phyloP scores from a whole-genome alignment of 2,113 vertebrate genomes.

The Aphelocoma coerulescens region DNA sequence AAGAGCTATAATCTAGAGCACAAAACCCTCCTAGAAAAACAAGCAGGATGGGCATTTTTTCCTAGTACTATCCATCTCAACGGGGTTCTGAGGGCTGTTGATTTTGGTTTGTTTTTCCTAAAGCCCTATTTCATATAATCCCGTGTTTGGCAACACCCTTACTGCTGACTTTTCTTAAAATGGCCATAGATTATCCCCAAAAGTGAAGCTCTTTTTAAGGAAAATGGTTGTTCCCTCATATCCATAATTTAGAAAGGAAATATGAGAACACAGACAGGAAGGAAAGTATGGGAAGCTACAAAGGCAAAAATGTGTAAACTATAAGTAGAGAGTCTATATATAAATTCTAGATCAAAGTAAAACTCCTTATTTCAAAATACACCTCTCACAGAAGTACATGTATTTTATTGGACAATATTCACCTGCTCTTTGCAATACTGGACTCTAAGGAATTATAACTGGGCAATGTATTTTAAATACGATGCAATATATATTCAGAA shows the following conservation, averaged over 20 bases:
- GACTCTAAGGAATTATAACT: background rate
- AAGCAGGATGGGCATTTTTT: background rate
- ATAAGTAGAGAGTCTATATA: background rate
- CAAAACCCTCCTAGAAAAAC: background rate
- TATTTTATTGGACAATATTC: background rate
- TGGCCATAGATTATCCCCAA: background rate
- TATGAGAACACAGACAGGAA: background rate
- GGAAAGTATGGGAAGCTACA: background rate
- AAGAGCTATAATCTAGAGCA: background rate
- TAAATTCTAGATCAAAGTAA: background rate
- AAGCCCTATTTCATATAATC: background rate
- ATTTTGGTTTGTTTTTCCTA: background rate
- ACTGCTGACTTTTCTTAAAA: background rate
- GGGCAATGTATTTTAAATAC: background rate
- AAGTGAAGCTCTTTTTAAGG: background rate
- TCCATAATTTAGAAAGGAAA: background rate
- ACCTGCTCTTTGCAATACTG: background rate
- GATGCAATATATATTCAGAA: background rate
- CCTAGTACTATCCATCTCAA: background rate
- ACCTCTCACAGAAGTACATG: background rate
- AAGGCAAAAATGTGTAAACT: background rate
- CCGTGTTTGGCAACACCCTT: background rate
- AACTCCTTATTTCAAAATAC: background rate
- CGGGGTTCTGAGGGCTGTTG: background rate
- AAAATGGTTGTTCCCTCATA: background rate